Base-by-base conservation (phyloP, 2,888 invertebrate genomes). In the Cynaeus angustus region DNA sequence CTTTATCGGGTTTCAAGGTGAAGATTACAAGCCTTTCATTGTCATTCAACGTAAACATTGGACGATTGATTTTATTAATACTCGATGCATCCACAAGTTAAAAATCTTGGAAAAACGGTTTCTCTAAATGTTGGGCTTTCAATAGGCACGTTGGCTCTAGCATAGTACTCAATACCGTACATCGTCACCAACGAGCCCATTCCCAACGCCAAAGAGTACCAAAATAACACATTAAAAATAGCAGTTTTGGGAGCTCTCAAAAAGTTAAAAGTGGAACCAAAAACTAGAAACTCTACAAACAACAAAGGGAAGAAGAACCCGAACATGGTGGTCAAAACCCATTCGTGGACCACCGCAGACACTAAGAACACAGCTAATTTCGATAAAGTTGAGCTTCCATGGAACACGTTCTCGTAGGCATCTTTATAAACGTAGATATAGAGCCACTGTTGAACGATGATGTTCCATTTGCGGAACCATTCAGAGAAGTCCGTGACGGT, bases 391-490 rank as follows among this genome's bases (percentile, higher is more conserved):
- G 86, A 87, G 62, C 86, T 87, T 7, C 85, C 83, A 0, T 85
- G 83, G 1, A 83, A 82, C 0, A 89, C 67, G 13, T 86, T 76
- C 55, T 85, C 86, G 72, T 87, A 84, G 30, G 86, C 75, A 56
- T 96, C 97, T 78, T 90, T 91, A 85, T 96, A 97, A 68, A 99
- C 88, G 84, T 98, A 96, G 3, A 91, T 91, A 78, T 96, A 94
- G 0, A 98, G 88, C 97, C 97, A 99, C 76, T 96, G 95, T 83
- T 98, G 94, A 0, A 98, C 97, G 0, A 98, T 92, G 10, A 95
- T 89, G 84, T 99, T 99, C 98, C 98, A 98, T 3, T 93, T 93
- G n/a, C 97, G 90, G 84, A 95, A 98, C 84, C 92, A 98, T 9
- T 87, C 88, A 0, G 91, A 90, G 84, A 92, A 97, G n/a, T 91